Conservation (phyloP, 2,888 invertebrate species). For the Melitaea athalia region DNA sequence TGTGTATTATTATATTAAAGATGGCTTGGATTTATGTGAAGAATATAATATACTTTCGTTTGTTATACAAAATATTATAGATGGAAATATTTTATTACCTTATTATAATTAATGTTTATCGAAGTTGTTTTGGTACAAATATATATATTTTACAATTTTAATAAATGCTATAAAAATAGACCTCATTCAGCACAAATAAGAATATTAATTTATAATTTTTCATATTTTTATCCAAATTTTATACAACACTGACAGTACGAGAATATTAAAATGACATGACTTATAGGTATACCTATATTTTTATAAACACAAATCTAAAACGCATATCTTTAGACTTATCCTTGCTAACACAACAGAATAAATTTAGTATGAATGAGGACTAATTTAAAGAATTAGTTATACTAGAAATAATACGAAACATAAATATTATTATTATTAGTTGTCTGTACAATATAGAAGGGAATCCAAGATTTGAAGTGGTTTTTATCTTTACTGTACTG, state of each 20-base stretch:
- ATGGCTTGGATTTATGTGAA: constrained; percentile 31
- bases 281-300: no score
- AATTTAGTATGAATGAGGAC: constrained; percentile 8
- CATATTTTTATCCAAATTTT: neutral
- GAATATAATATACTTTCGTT: neutral
- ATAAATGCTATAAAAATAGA: neutral
- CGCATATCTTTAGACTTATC: neutral
- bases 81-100: constrained; percentile 2
- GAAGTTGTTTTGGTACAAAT: neutral
- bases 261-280: no score
- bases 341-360: neutral
- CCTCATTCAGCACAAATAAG: constrained; percentile 10
- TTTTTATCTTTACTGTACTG: constrained; percentile 28
- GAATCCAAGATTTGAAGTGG: constrained; percentile 30
- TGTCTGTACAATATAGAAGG: neutral
- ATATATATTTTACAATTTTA: neutral
- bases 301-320: neutral
- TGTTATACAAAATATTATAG: neutral
- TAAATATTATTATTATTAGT: neutral
- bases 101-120: constrained; percentile 4
- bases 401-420: neutral
- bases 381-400: neutral
- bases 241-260: neutral
- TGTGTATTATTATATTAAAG: constrained; percentile 27
- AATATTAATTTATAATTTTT: neutral